These are phyloP conservation scores for Thysanoteuthis rhombus DNA, from an alignment of 2,888 invertebrate species.

Conservation along the genomic window DNA sequence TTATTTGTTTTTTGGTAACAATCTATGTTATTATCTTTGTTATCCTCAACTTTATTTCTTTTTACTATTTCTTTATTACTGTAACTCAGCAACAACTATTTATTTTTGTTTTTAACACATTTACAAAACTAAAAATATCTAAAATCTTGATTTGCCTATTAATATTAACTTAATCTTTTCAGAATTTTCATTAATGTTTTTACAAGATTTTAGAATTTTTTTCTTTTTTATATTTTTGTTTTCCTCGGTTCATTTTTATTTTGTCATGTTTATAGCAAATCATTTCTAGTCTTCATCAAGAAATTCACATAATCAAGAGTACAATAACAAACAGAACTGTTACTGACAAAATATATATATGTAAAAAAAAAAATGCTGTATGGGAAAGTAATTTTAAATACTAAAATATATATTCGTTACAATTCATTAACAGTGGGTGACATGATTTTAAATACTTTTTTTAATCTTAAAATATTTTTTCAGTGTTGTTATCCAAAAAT, in stretches of 20 bases:
- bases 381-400: not conserved
- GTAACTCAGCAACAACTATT: not conserved
- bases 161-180: not conserved
- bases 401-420: not conserved
- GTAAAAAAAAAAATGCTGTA: not conserved
- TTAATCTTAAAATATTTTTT: not conserved
- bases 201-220: not conserved
- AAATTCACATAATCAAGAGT: not conserved
- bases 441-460: not conserved
- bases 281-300: not conserved
- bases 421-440: not conserved
- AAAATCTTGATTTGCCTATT: not conserved
- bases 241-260: not conserved
- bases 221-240: not conserved
- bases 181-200: not conserved
- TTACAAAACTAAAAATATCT: not conserved
- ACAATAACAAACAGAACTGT: not conserved
- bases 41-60: not conserved
- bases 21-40: not conserved
- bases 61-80: not conserved
- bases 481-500: not conserved
- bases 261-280: not conserved
- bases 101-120: not conserved
- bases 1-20: not conserved
- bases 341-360: slow-evolving; percentile 12